Evolutionary conservation across 2,113 vertebrate genomes (phyloP).

Genomic region (Pyxicephalus adspersus): DNA sequence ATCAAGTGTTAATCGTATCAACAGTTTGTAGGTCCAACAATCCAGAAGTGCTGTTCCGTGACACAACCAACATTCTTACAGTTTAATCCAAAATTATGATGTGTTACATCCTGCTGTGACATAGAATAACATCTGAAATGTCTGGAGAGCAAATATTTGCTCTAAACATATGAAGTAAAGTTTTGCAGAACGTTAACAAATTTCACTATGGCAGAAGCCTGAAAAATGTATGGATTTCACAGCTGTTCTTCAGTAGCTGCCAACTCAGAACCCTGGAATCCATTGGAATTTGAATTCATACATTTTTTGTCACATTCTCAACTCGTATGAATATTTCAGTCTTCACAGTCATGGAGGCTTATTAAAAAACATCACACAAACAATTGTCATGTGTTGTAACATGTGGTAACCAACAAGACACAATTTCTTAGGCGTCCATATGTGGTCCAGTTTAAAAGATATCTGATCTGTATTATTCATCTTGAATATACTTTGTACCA

Average conservation of each 20-base stretch:
- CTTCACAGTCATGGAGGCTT: conserved; percentile 1
- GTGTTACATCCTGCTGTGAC: conserved; percentile 56
- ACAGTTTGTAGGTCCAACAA: conserved; percentile 39
- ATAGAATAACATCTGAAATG: conserved; percentile 52
- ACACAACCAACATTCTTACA: conserved; percentile 39
- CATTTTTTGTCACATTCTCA: conserved; percentile 45
- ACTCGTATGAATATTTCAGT: conserved; percentile 31
- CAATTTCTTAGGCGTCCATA: no score
- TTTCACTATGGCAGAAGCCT: conserved; percentile 30
- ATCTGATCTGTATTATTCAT: no score
- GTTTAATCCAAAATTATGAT: conserved; percentile 54
- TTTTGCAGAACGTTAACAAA: conserved; percentile 45
- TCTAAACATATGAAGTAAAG: conserved; percentile 49
- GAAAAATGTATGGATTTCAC: conserved; percentile 53
- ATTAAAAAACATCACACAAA: no score
- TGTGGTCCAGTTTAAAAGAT: no score
- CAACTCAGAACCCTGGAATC: conserved; percentile 34
- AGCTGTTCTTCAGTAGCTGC: conserved; percentile 37
- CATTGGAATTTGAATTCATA: conserved; percentile 15
- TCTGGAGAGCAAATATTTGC: conserved; percentile 55
- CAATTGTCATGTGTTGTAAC: no score
- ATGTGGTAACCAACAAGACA: no score
- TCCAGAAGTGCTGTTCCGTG: conserved; percentile 38
- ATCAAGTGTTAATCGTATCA: conserved; percentile 55
- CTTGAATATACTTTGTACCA: no score